These are phyloP conservation scores for Pogonus chalceus DNA, from an alignment of 1,140 invertebrate species.

Conservation along the genomic window DNA sequence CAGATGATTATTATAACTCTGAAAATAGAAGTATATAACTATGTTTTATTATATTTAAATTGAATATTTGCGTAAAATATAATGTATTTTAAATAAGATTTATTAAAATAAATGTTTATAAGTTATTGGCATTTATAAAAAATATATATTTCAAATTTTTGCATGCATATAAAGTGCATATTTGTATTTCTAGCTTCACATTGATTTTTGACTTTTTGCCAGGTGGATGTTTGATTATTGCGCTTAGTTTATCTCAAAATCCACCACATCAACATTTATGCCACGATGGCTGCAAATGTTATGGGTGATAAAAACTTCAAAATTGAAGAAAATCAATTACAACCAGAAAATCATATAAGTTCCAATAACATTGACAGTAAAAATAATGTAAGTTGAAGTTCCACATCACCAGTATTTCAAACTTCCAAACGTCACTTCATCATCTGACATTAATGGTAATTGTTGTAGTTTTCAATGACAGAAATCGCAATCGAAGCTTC, in stretches of 20 bases:
- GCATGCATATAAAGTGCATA: no score
- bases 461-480: conserved; percentile 15
- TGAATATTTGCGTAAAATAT: no score
- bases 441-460: not conserved
- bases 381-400: not conserved
- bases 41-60: no score
- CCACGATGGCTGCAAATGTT: conserved; percentile 10
- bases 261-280: conserved; percentile 3
- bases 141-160: no score
- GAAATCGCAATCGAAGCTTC: conserved; percentile 35
- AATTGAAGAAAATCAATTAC: not conserved
- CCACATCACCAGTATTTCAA: not conserved
- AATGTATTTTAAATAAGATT: no score
- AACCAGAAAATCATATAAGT: not conserved
- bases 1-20: no score
- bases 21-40: no score
- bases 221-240: not conserved
- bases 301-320: conserved; percentile 6
- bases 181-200: no score
- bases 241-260: not conserved
- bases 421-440: not conserved
- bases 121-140: no score
- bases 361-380: not conserved
- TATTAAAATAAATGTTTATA: no score
- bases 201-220: no score